Percentiles rank a stretch among this genome's conserved stretches.
Evolutionary conservation across 2,888 invertebrate species (phyloP).

Genomic region (Papilio demoleus): DNA sequence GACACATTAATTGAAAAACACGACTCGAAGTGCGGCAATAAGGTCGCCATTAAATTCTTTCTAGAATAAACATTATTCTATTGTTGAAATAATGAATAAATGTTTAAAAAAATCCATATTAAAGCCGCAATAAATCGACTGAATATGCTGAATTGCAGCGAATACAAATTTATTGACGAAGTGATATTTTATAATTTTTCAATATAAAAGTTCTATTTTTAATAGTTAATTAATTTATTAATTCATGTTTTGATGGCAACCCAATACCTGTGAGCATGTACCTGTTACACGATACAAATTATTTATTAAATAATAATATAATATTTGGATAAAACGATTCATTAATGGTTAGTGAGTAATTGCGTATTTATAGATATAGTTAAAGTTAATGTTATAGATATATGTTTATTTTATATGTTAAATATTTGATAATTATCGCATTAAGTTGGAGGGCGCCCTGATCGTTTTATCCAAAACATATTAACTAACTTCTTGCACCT

Average conservation of each 20-base stretch:
- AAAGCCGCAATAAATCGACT: conserved; percentile 13
- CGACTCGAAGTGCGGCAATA: not conserved
- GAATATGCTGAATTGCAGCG: conserved; percentile 19
- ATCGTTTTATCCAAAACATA: conserved; percentile 39
- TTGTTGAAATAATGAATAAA: not conserved
- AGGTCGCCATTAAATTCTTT: conserved; percentile 36
- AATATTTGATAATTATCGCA: conserved; percentile 7
- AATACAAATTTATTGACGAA: conserved; percentile 28
- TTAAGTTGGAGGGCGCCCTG: conserved; percentile 15
- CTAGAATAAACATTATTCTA: conserved; percentile 10
- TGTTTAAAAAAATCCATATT: not conserved
- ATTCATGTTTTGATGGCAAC: conserved; percentile 36
- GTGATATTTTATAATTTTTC: conserved; percentile 37
- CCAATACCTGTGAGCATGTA: conserved; percentile 36
- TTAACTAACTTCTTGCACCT: conserved; percentile 53
- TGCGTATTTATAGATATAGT: conserved; percentile 26
- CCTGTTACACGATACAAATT: conserved; percentile 38
- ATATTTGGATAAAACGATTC: conserved; percentile 41
- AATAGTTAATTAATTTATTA: conserved; percentile 23
- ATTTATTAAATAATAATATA: conserved; percentile 24
- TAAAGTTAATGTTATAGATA: conserved; percentile 25
- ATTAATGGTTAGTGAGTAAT: conserved; percentile 39
- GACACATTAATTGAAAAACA: not conserved
- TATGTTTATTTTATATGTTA: conserved; percentile 30
- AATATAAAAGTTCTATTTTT: conserved; percentile 30